Conservation (phyloP, 2,797 vertebrate species). For the Poecilia velifera region DNA sequence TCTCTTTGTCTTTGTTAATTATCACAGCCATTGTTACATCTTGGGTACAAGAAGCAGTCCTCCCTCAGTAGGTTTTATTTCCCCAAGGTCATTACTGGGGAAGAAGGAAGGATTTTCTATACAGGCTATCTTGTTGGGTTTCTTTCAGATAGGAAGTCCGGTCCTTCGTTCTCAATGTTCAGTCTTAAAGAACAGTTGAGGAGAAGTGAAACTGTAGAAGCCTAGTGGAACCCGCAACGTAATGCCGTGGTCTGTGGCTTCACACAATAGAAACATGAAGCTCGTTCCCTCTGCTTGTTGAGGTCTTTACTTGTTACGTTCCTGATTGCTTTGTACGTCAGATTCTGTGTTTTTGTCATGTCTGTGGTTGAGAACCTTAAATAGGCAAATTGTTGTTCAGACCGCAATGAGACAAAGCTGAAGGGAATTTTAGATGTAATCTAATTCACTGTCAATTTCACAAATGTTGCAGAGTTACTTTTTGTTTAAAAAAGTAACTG, state of each 20-base stretch:
- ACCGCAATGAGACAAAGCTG: conserved; percentile 16
- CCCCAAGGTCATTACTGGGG: conserved; percentile 51
- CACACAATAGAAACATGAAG: conserved; percentile 7
- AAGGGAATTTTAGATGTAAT: conserved; percentile 14
- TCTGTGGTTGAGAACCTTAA: conserved; percentile 7
- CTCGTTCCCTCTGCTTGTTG: not conserved
- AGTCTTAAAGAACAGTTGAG: conserved; percentile 26
- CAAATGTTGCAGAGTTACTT: not conserved
- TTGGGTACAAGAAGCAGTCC: conserved; percentile 49
- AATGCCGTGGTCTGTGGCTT: not conserved
- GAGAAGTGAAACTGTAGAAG: not conserved
- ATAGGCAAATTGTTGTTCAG: not conserved
- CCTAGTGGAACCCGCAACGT: not conserved
- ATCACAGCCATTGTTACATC: conserved; percentile 41
- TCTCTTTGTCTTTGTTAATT: conserved; percentile 42
- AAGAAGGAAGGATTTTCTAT: conserved; percentile 57
- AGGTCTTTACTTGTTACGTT: not conserved
- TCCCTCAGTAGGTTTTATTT: conserved; percentile 49
- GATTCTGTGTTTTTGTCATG: not conserved
- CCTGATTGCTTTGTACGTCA: conserved; percentile 6
- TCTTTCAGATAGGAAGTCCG: conserved; percentile 61
- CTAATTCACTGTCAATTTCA: conserved; percentile 7
- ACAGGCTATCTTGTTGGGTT: conserved; percentile 63
- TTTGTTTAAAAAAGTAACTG: too few species aligned
- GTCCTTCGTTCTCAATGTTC: conserved; percentile 57